Evolutionary conservation across 2,113 vertebrate species (phyloP).

Genomic region (Microcebus ravelobensis): DNA sequence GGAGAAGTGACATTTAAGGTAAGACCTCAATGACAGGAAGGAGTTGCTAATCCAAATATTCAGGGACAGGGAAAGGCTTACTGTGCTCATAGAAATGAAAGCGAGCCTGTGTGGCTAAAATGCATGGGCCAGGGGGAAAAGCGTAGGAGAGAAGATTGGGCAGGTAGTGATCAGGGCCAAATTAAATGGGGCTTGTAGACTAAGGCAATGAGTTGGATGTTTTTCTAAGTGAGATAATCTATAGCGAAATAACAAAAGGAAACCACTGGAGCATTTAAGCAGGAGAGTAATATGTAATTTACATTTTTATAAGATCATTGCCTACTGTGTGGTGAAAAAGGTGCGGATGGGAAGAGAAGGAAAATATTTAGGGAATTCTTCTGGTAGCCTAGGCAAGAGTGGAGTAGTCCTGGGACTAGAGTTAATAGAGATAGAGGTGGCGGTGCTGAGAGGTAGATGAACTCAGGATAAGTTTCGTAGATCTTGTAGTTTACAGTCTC

Average conservation of each 20-base stretch:
- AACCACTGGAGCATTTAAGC: neutral
- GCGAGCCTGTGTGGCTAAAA: neutral
- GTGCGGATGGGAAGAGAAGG: neutral
- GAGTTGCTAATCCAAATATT: neutral
- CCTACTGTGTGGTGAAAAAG: neutral
- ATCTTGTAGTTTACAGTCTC: neutral
- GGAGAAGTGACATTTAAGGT: neutral
- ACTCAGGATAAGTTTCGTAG: neutral
- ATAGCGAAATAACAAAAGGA: neutral
- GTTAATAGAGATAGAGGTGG: neutral
- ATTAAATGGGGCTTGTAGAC: neutral
- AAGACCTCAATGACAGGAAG: neutral
- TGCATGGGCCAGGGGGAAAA: neutral
- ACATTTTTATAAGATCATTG: slow-evolving; percentile 5
- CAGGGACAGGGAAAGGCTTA: neutral
- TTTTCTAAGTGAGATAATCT: slow-evolving; percentile 40
- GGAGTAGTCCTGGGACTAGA: neutral
- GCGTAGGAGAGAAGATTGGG: neutral
- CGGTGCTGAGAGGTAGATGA: neutral
- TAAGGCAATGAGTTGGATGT: neutral
- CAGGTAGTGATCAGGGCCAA: neutral
- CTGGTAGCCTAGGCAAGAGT: neutral
- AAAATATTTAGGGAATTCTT: neutral
- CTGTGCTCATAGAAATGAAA: neutral
- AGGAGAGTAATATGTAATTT: neutral